These are phyloP conservation scores for Molossus molossus DNA, from an alignment of 2,797 vertebrate genomes.

Conservation along the genomic window DNA sequence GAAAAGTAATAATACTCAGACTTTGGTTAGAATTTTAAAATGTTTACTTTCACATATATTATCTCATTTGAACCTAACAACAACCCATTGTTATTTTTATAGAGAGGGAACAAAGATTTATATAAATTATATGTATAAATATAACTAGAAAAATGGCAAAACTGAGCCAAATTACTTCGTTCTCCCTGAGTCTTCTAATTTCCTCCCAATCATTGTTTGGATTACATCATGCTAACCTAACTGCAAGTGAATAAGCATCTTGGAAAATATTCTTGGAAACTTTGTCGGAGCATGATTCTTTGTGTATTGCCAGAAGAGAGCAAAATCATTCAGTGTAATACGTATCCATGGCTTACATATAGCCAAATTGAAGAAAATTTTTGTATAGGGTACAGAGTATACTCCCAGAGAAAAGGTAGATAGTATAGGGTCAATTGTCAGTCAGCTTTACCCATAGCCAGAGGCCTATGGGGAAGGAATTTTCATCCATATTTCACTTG, in stretches of 20 bases:
- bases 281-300: slow-evolving; percentile 5
- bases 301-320: slow-evolving; percentile 40
- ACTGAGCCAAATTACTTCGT: not conserved
- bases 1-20: not conserved
- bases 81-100: slow-evolving; percentile 52
- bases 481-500: slow-evolving; percentile 42
- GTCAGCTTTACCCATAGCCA: not conserved
- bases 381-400: not conserved
- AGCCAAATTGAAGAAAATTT: slow-evolving; percentile 36
- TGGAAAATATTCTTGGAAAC: slow-evolving; percentile 7
- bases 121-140: slow-evolving; percentile 5
- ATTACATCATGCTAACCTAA: slow-evolving; percentile 24
- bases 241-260: not conserved
- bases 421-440: not conserved
- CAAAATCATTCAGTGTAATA: slow-evolving; percentile 1
- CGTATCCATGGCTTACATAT: slow-evolving; percentile 42
- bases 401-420: not conserved
- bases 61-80: slow-evolving; percentile 39
- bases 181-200: not conserved
- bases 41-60: slow-evolving; percentile 58
- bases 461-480: not conserved
- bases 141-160: slow-evolving; percentile 51
- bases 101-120: slow-evolving; percentile 44
- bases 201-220: not conserved
- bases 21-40: slow-evolving; percentile 44